Percentiles rank a stretch among this genome's conserved stretches.
Evolutionary conservation across 30 jellyfish, hydroid and myxozoan species (phyloP).

Genomic region (Hydractinia echinata): DNA sequence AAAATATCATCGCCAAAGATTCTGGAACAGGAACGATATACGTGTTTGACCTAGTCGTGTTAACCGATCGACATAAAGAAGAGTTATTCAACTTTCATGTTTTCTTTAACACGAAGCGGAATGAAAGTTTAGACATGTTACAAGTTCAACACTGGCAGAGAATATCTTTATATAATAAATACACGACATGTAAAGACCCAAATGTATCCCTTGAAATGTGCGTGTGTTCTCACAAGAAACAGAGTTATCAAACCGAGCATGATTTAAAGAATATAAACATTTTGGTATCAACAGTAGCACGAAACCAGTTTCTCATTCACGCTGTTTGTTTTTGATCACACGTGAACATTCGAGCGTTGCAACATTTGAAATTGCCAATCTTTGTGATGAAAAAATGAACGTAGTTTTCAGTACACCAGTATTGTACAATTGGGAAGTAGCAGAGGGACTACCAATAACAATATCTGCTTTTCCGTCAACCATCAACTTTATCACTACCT

Average conservation of each 20-base stretch:
- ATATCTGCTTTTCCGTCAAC: slow-evolving; percentile 15
- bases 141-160: slow-evolving; percentile 66
- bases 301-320: background rate
- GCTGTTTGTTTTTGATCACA: slow-evolving; percentile 38
- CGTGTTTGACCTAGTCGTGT: slow-evolving; percentile 50
- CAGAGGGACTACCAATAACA: slow-evolving; percentile 29
- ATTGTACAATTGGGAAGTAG: slow-evolving; percentile 35
- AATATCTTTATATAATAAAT: slow-evolving; percentile 48
- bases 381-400: slow-evolving; percentile 9
- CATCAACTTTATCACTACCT: slow-evolving; percentile 30
- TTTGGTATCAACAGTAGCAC: slow-evolving; percentile 28
- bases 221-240: slow-evolving; percentile 29
- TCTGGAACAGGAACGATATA: slow-evolving; percentile 14
- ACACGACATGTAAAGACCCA: slow-evolving; percentile 48
- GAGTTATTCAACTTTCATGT: slow-evolving; percentile 70
- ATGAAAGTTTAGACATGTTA: slow-evolving; percentile 5
- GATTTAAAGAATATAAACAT: slow-evolving; percentile 11
- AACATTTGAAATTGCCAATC: slow-evolving; percentile 41
- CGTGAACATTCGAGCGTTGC: slow-evolving; percentile 42
- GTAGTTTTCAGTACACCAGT: background rate
- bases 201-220: slow-evolving; percentile 64
- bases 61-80: background rate
- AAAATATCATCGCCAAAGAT: slow-evolving; percentile 28
- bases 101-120: background rate
- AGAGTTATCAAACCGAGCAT: background rate